Conservation (phyloP, 2,113 vertebrate species). For the Pituophis catenifer region DNA sequence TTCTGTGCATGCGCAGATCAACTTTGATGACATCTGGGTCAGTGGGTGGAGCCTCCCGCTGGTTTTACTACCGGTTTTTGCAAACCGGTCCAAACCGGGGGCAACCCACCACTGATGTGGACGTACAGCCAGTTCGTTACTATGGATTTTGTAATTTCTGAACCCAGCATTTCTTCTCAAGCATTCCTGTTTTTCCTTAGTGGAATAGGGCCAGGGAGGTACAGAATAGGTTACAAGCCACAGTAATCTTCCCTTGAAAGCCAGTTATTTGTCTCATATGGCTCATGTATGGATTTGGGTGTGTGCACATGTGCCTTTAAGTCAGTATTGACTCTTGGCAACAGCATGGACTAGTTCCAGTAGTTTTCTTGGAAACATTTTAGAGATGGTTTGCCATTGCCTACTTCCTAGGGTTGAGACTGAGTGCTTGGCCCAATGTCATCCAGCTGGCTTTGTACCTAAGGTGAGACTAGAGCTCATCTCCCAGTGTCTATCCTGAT, state of each 20-base stretch:
- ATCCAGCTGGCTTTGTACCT: neutral
- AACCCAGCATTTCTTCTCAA: neutral
- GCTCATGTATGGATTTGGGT: neutral
- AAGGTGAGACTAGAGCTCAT: neutral
- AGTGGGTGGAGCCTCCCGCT: no score
- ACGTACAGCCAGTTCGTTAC: neutral
- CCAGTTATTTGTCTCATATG: neutral
- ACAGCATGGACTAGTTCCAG: neutral
- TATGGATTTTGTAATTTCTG: neutral
- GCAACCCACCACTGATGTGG: neutral
- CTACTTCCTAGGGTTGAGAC: neutral
- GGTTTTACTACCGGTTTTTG: no score
- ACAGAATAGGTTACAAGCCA: neutral
- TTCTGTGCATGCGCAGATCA: no score
- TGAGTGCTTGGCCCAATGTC: neutral
- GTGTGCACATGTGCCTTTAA: neutral
- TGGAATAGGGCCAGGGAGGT: neutral
- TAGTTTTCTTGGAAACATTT: neutral
- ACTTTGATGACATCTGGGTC: no score
- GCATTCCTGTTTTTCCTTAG: neutral
- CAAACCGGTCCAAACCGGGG: no score
- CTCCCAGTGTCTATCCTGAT: neutral
- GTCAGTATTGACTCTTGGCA: neutral
- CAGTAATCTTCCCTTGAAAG: neutral
- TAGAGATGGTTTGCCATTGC: neutral